phyloP scores from a whole-genome alignment of 2,113 vertebrate species.

The Sapajus apella region DNA sequence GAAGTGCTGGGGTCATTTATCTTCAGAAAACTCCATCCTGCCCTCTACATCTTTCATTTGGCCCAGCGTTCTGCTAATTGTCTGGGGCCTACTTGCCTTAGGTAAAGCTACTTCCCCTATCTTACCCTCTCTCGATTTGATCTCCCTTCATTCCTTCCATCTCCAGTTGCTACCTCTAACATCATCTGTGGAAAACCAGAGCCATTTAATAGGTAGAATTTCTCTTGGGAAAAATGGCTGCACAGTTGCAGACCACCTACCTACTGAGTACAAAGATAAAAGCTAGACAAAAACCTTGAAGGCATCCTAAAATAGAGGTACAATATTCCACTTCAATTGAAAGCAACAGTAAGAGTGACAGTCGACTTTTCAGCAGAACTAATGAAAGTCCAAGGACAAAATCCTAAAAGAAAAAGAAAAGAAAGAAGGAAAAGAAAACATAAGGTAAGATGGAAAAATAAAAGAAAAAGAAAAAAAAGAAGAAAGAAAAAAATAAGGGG shows the following conservation, averaged over 20 bases:
- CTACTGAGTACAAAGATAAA: neutral
- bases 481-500: neutral
- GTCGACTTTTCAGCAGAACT: neutral
- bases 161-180: neutral
- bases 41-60: neutral
- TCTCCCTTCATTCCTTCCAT: neutral
- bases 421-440: neutral
- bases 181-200: neutral
- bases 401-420: neutral
- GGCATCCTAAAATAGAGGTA: too few relatives aligned
- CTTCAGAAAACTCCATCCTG: neutral
- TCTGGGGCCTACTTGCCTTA: neutral
- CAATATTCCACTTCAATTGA: accelerated
- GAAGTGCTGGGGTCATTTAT: neutral
- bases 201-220: neutral
- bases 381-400: neutral
- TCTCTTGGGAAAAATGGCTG: neutral
- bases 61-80: neutral
- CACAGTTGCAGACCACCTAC: neutral
- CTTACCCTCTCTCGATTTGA: neutral
- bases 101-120: neutral
- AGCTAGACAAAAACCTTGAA: neutral
- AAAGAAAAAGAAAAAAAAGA: too few relatives aligned
- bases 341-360: neutral
- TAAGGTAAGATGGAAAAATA: neutral